Conservation (phyloP, 1,140 invertebrate species). For the Geopemphigus sp. region DNA sequence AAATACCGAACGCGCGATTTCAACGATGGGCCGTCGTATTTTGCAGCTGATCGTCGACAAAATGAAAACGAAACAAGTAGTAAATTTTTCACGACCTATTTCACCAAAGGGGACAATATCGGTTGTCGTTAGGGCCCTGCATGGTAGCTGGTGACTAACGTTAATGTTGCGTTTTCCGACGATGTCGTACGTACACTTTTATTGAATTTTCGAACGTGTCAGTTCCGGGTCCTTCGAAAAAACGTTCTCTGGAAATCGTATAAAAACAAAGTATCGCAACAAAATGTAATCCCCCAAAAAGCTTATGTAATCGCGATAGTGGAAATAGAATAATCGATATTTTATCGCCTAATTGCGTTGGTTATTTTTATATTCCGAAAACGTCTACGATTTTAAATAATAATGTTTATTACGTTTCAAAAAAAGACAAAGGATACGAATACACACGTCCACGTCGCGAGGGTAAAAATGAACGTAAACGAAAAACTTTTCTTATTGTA, state of each 20-base stretch:
- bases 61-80: no score
- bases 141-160: no score
- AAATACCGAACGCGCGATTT: no score
- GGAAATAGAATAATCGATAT: neutral
- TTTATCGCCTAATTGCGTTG: neutral
- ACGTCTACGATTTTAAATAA: neutral
- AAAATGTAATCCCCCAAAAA: neutral
- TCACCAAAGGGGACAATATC: no score
- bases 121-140: no score
- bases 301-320: neutral
- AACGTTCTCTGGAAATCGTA: no score
- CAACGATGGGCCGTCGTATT: no score
- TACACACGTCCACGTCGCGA: neutral
- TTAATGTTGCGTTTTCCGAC: neutral
- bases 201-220: neutral
- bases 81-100: no score
- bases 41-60: no score
- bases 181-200: neutral
- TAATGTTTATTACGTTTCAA: neutral
- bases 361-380: neutral
- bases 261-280: no score
- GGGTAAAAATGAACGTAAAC: neutral
- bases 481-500: constrained; percentile 14
- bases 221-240: neutral
- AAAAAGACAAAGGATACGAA: neutral